Conservation (phyloP, 1,140 invertebrate species). For the Cydia pomonella region DNA sequence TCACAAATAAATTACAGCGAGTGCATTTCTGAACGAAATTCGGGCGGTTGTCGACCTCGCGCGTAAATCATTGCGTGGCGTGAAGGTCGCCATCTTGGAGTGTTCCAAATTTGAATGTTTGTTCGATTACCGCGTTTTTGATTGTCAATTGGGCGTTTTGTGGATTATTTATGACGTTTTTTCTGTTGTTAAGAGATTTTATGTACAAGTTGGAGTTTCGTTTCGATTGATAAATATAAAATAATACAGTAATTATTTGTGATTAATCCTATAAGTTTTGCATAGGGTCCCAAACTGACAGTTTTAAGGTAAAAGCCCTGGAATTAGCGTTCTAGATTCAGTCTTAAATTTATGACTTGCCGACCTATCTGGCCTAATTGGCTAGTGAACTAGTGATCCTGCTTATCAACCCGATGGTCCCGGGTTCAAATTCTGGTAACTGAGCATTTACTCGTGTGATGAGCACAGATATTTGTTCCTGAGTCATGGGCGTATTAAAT, state of each 20-base stretch:
- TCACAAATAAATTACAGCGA: conserved; percentile 79
- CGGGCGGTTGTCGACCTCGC: conserved; percentile 77
- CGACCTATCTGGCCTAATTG: too few relatives aligned
- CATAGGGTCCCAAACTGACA: neutral
- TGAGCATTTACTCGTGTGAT: too few relatives aligned
- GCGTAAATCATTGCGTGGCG: conserved; percentile 76
- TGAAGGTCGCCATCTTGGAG: conserved; percentile 78
- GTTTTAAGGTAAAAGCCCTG: neutral
- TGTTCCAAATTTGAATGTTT: conserved; percentile 76
- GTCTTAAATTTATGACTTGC: neutral
- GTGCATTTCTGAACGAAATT: conserved; percentile 79
- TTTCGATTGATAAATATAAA: neutral
- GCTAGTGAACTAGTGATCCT: too few relatives aligned
- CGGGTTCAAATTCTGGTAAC: too few relatives aligned
- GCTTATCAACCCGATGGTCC: too few relatives aligned
- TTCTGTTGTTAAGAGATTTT: conserved; percentile 34
- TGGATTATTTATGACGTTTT: conserved; percentile 51
- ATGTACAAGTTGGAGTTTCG: neutral
- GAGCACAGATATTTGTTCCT: too few relatives aligned
- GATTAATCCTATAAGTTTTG: neutral
- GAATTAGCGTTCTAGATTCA: neutral
- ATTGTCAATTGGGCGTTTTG: conserved; percentile 59
- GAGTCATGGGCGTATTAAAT: too few relatives aligned
- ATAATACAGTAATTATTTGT: neutral
- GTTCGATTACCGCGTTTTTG: conserved; percentile 60